Evolutionary conservation across 2,113 vertebrate species (phyloP).

Genomic region (Sapajus apella): DNA sequence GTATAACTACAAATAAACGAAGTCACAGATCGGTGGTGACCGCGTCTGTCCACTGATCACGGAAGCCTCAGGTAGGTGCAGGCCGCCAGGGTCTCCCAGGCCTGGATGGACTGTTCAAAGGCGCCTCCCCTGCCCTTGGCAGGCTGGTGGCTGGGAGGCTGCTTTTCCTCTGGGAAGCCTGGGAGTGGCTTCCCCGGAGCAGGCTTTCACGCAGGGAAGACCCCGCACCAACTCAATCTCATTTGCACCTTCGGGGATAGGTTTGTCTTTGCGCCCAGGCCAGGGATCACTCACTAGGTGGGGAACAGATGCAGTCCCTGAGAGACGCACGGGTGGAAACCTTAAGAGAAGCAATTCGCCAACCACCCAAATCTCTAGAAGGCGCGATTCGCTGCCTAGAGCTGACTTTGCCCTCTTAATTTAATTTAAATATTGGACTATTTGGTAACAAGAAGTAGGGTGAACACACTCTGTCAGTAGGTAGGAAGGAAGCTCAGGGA

Average conservation of each 20-base stretch:
- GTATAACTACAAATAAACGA: background rate
- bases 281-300: background rate
- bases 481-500: background rate
- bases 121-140: constrained; percentile 64
- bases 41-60: background rate
- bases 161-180: background rate
- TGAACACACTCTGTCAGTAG: background rate
- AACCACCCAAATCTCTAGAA: fast-evolving
- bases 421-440: background rate
- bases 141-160: background rate
- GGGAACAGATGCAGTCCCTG: background rate
- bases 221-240: background rate
- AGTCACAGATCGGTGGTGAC: background rate
- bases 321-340: background rate
- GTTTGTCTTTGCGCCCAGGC: background rate
- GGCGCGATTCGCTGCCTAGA: background rate
- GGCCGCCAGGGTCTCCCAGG: background rate
- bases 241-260: background rate
- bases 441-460: background rate
- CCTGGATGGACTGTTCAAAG: background rate
- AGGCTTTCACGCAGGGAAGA: background rate
- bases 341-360: background rate
- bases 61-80: constrained; percentile 32
- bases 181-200: background rate
- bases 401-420: background rate